Percentiles rank a stretch among this genome's conserved stretches.
phyloP scores from a whole-genome alignment of 1,140 invertebrate species.

The Drosophila guanche region DNA sequence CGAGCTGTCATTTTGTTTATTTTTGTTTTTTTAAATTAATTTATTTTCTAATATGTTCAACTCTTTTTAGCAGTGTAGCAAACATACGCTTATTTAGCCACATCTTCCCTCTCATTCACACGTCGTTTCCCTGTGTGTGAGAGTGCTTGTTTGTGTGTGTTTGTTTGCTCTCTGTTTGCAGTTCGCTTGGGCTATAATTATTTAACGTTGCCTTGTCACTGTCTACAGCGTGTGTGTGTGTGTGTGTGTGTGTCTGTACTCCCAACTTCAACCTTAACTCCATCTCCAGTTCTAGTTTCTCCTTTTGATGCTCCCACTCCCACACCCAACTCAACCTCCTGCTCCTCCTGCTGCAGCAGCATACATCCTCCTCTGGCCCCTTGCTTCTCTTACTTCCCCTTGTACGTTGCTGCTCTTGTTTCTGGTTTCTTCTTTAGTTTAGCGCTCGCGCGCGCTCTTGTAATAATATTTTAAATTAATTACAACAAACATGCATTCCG shows the following conservation, averaged over 20 bases:
- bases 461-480: conserved; percentile 83
- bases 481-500: conserved; percentile 75
- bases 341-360: not conserved
- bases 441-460: conserved; percentile 76
- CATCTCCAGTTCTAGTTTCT: not conserved
- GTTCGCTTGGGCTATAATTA: conserved; percentile 79
- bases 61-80: not conserved
- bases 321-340: not conserved
- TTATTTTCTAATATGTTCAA: too few species aligned
- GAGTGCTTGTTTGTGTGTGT: conserved; percentile 17
- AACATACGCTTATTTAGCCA: conserved; percentile 48
- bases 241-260: not conserved
- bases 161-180: conserved; percentile 61
- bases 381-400: conserved; percentile 14
- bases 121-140: conserved; percentile 23
- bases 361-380: conserved; percentile 5
- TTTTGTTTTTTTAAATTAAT: not conserved
- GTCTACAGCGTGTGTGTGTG: conserved; percentile 15
- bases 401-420: conserved; percentile 33
- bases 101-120: conserved; percentile 25
- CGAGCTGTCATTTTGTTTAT: not conserved
- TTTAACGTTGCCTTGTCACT: conserved; percentile 76
- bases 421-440: conserved; percentile 68
- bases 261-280: too few species aligned
- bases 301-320: conserved; percentile 2